These are phyloP conservation scores for Phyllotreta striolata DNA, from an alignment of 2,888 invertebrate species.

Conservation along the genomic window DNA sequence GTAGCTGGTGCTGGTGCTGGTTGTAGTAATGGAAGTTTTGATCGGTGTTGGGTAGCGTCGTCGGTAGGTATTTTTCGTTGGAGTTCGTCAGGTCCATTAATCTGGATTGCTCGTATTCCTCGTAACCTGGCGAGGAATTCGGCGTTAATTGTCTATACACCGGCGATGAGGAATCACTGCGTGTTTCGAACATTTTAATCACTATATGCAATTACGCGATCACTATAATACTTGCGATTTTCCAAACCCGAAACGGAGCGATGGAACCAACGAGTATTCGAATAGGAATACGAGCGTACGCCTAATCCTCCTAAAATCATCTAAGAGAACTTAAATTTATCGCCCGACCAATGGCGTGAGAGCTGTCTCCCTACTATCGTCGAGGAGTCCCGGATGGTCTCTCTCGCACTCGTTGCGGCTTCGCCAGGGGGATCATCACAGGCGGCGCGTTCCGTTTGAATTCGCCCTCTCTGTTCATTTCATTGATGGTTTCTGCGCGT, in stretches of 20 bases:
- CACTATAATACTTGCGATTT: not conserved
- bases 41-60: conserved; percentile 42
- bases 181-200: conserved; percentile 54
- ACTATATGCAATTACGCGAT: too few species aligned
- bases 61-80: conserved; percentile 51
- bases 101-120: conserved; percentile 54
- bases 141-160: conserved; percentile 52
- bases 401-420: conserved; percentile 28
- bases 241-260: too few species aligned
- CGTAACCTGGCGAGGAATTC: conserved; percentile 49
- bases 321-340: conserved; percentile 46
- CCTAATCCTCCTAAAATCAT: conserved; percentile 43
- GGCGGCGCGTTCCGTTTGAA: conserved; percentile 27
- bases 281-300: too few species aligned
- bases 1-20: conserved; percentile 39
- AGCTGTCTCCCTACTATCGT: conserved; percentile 47
- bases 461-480: conserved; percentile 38
- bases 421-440: conserved; percentile 41
- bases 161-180: conserved; percentile 56
- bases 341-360: conserved; percentile 42
- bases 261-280: not conserved
- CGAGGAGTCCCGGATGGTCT: conserved; percentile 41
- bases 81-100: conserved; percentile 60
- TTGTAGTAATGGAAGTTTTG: conserved; percentile 44
- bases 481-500: conserved; percentile 41